Base-by-base conservation (phyloP, 2,797 vertebrate species). In the Labeo calbasu region DNA sequence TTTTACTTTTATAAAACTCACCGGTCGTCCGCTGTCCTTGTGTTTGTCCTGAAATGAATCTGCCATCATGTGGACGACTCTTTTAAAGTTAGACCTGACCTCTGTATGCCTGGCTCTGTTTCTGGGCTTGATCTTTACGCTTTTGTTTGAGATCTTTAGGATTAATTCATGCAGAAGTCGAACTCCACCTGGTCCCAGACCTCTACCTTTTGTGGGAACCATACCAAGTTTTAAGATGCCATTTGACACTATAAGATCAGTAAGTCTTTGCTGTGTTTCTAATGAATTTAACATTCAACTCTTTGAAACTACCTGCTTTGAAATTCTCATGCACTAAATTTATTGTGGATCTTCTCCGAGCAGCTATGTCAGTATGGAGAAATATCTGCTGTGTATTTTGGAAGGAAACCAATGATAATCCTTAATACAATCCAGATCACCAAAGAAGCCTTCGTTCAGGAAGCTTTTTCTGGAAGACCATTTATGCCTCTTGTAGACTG, bases 131-230 rank as follows among this genome's bases (percentile, higher is more conserved):
- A 8, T 83, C 21, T 5, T 63, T 46, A 65, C 86, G 66, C 9
- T 88, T 61, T 57, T 88, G 65, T 55, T 85, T 0, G 87, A 88
- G 77, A 68, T 77, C 19, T 36, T 88, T 23, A 85, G 80, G 57
- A 53, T 88, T 50, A 77, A 23, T 28, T 77, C 71, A 6, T 10
- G 21, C 2, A 83, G 65, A 43, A 51, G 28, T 32, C 55, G 0
- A 21, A 15, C 0, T 78, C 87, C 87, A 28, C 87, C 85, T 66
- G 87, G 87, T 43, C 87, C 87, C n/a, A 83, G 19, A 59, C 87
- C 85, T 12, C 23, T 88, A 0, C 85, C 85, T 7, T 88, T 88
- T 25, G 2, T 83, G 28, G 87, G 87, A 23, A 85, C 73, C 5
- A 0, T 86, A 19, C 55, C 68, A 13, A 15, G 83, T 23, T 77